phyloP scores from a whole-genome alignment of 2,797 vertebrate genomes.

The Hapalemur alaotrensis region DNA sequence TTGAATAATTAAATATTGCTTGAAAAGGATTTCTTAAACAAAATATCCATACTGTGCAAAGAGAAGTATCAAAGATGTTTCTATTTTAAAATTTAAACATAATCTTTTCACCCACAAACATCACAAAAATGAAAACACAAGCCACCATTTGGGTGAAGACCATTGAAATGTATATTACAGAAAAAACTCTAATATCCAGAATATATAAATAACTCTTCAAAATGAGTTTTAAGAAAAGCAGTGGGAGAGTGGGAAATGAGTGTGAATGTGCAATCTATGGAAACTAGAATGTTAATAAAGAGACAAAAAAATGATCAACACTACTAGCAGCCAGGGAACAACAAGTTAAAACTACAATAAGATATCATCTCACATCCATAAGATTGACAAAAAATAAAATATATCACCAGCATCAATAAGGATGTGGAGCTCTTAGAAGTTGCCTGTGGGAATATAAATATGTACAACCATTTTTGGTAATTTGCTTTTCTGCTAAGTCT shows the following conservation, averaged over 20 bases:
- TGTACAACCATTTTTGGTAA: not conserved
- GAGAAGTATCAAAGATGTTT: not conserved
- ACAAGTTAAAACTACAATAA: conserved; percentile 18
- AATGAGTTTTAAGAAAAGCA: not conserved
- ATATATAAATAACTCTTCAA: conserved; percentile 2
- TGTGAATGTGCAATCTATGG: not conserved
- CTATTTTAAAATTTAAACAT: conserved; percentile 23
- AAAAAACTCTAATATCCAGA: not conserved
- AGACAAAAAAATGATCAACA: not conserved
- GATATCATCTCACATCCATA: not conserved
- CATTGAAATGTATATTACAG: not conserved
- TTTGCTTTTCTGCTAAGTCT: not conserved
- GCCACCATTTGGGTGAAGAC: not conserved
- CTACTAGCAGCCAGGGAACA: not conserved
- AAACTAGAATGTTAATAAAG: not conserved
- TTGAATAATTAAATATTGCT: not conserved
- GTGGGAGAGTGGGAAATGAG: not conserved
- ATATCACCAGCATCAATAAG: not conserved
- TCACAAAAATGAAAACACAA: conserved; percentile 32
- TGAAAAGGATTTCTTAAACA: not conserved
- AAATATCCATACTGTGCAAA: not conserved
- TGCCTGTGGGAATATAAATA: not conserved
- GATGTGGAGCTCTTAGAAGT: not conserved
- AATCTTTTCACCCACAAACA: not conserved
- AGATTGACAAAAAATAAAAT: conserved; percentile 24